Percentiles rank a stretch among this genome's conserved stretches.
phyloP scores from a whole-genome alignment of 2,797 vertebrate genomes.

The Steatocranus sp. region DNA sequence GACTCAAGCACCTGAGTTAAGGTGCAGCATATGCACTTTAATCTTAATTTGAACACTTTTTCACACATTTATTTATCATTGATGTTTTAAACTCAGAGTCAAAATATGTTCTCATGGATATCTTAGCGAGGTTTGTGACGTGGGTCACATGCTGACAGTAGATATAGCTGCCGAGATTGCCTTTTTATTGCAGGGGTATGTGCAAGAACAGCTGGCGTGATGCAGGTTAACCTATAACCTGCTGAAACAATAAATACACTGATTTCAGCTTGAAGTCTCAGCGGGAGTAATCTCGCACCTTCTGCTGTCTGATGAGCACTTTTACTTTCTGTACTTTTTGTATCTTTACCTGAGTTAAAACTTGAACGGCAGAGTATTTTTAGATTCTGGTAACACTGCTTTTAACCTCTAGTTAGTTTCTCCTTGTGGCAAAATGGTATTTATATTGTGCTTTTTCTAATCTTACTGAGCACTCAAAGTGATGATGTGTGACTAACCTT shows the following conservation, averaged over 20 bases:
- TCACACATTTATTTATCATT: neutral
- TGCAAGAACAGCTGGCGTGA: neutral
- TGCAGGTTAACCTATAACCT: neutral
- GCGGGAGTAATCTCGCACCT: accelerated
- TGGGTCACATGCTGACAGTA: neutral
- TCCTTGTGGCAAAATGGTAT: neutral
- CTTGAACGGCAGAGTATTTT: neutral
- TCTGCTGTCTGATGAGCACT: neutral
- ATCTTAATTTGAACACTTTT: neutral
- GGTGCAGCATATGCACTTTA: neutral
- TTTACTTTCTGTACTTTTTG: neutral
- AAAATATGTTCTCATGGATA: neutral
- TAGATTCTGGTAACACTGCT: neutral
- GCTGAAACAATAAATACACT: neutral
- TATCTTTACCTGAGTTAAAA: neutral
- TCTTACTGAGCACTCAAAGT: neutral
- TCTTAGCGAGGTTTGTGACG: neutral
- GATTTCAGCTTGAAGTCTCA: neutral
- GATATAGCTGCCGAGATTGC: accelerated
- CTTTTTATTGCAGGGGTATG: accelerated
- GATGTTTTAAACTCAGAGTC: neutral
- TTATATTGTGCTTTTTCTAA: neutral
- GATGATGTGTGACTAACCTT: neutral
- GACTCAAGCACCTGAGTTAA: neutral
- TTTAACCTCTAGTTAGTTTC: neutral